A percentile compares a stretch with the other conserved stretches of the same genome.
These are phyloP conservation scores for Elachura formosa DNA, from an alignment of 2,113 vertebrate genomes.

Conservation along the genomic window DNA sequence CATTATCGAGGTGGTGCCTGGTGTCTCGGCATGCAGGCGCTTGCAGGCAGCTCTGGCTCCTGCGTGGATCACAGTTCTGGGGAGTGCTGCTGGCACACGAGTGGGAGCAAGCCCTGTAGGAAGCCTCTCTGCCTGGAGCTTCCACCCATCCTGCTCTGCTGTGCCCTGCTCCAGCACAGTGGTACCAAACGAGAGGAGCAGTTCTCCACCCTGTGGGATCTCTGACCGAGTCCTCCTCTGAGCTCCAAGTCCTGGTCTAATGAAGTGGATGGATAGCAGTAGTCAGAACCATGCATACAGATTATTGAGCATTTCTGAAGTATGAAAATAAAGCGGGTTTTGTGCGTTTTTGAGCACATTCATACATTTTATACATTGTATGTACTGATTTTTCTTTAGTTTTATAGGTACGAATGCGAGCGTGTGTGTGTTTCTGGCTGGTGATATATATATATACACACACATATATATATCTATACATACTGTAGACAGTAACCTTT, in stretches of 20 bases:
- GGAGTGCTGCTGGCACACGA: background rate
- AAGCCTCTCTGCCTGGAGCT: background rate
- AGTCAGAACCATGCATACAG: constrained; percentile 8
- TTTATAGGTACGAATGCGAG: constrained; percentile 45
- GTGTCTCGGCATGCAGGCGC: background rate
- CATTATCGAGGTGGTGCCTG: background rate
- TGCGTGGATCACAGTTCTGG: background rate
- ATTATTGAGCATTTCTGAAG: constrained; percentile 59
- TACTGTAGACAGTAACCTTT: background rate
- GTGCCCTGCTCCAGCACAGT: background rate
- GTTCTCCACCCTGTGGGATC: background rate
- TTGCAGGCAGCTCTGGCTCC: background rate
- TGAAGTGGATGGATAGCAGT: constrained; percentile 2
- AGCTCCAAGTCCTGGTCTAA: background rate
- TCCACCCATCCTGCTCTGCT: background rate
- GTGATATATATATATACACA: background rate
- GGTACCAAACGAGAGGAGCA: background rate
- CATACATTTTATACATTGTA: constrained; percentile 73
- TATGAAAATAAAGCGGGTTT: constrained; percentile 67
- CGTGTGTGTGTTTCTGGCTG: constrained; percentile 24
- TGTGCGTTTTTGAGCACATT: constrained; percentile 77
- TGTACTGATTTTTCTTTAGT: constrained; percentile 65
- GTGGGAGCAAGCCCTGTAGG: background rate
- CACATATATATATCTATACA: background rate
- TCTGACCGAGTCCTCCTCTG: background rate